Percentiles rank a stretch among this genome's conserved stretches.
phyloP scores from a whole-genome alignment of 2,113 vertebrate species.

The Gymnocephalus cernua region DNA sequence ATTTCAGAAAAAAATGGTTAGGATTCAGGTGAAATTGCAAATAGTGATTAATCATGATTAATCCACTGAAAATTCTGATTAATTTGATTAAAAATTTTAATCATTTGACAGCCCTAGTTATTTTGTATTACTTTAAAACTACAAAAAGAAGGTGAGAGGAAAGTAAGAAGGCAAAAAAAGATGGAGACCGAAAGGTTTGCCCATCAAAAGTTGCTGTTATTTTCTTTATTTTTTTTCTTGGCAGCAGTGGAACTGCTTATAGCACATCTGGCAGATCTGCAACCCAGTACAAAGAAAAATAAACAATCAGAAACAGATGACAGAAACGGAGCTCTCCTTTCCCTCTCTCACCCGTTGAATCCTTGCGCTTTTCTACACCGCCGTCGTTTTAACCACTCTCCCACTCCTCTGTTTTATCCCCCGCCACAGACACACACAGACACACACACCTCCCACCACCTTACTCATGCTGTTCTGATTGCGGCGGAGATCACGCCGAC shows the following conservation, averaged over 20 bases:
- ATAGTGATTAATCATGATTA: too few relatives aligned
- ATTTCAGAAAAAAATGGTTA: too few relatives aligned
- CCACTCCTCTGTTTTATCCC: not conserved
- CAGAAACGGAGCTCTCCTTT: constrained; percentile 29
- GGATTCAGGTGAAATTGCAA: too few relatives aligned
- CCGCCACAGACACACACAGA: not conserved
- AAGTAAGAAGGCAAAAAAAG: constrained; percentile 1
- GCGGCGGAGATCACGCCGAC: constrained; percentile 56
- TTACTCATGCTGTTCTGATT: constrained; percentile 60
- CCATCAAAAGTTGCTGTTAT: constrained; percentile 55
- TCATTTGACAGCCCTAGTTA: too few relatives aligned
- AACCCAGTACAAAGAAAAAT: constrained; percentile 26
- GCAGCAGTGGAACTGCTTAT: constrained; percentile 22
- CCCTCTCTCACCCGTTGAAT: constrained; percentile 34
- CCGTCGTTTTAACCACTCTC: not conserved
- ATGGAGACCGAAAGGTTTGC: constrained; percentile 37
- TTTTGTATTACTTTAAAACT: too few relatives aligned
- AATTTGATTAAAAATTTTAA: too few relatives aligned
- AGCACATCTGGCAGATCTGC: constrained; percentile 58
- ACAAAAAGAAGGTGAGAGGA: constrained; percentile 26
- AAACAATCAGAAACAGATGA: constrained; percentile 26
- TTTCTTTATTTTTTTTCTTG: constrained; percentile 20
- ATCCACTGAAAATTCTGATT: too few relatives aligned
- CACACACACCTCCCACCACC: constrained; percentile 60
- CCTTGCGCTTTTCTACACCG: constrained; percentile 42